A percentile compares a stretch with the other conserved stretches of the same genome.
Conservation (phyloP, 2,797 vertebrate genomes). For the Nyctibius grandis region DNA sequence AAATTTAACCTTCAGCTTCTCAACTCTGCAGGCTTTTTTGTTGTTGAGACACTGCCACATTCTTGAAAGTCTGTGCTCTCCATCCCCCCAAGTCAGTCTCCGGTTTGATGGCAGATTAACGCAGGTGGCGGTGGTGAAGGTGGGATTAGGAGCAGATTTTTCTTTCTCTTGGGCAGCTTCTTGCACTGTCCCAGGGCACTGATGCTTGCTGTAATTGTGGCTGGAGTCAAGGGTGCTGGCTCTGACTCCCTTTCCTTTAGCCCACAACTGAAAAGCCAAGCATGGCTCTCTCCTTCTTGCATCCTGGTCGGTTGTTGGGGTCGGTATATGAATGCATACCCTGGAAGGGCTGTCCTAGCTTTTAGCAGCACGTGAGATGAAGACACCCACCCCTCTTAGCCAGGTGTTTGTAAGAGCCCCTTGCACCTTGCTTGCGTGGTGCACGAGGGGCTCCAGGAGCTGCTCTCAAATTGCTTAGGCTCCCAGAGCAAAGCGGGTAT, state of each 20-base stretch:
- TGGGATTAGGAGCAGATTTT: not conserved
- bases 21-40: not conserved
- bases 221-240: not conserved
- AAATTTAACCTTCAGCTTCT: not conserved
- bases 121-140: not conserved
- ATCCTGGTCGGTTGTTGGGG: not conserved
- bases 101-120: not conserved
- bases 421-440: not conserved
- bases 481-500: not conserved
- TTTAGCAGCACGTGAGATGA: not conserved
- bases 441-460: fast-evolving
- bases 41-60: not conserved
- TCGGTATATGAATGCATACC: fast-evolving
- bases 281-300: not conserved
- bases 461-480: not conserved
- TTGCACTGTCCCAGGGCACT: not conserved
- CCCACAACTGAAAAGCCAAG: not conserved
- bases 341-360: fast-evolving
- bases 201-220: not conserved
- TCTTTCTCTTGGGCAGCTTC: not conserved
- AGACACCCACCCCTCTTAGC: not conserved
- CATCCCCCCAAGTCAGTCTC: not conserved
- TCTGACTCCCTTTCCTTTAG: not conserved
- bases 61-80: not conserved
- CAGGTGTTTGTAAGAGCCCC: not conserved